A percentile compares a stretch with the other conserved stretches of the same genome.
These are phyloP conservation scores for Hirudinaria manillensis DNA, from an alignment of 2,888 invertebrate species.

Conservation along the genomic window DNA sequence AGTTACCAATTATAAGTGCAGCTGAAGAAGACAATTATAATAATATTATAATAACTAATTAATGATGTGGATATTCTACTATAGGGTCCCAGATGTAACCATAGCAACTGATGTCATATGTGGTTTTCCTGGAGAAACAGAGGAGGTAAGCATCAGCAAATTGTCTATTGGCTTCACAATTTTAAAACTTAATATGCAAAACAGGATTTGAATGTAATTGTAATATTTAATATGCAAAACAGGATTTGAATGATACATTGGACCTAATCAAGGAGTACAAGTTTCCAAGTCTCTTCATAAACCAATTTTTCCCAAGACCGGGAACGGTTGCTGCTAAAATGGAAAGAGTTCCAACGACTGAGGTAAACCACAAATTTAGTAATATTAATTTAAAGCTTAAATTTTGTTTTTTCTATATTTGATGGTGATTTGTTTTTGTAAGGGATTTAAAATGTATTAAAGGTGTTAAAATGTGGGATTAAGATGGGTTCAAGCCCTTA, in stretches of 20 bases:
- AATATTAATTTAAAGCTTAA: not conserved
- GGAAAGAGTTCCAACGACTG: constrained; percentile 73
- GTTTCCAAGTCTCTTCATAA: constrained; percentile 91
- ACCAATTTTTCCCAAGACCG: constrained; percentile 92
- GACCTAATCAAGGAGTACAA: constrained; percentile 73
- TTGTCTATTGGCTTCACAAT: not conserved
- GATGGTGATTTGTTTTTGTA: not conserved
- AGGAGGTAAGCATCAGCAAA: constrained; percentile 51
- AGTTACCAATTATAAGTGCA: not conserved
- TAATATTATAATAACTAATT: not conserved
- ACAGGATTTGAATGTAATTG: not conserved
- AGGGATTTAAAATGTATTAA: not conserved
- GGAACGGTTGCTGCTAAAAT: constrained; percentile 92
- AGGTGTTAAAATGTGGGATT: not conserved
- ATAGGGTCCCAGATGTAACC: constrained; percentile 78
- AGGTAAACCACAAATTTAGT: constrained; percentile 53
- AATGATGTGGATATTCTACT: constrained; percentile 32
- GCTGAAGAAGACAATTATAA: not conserved
- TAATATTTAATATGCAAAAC: not conserved
- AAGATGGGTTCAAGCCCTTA: not conserved
- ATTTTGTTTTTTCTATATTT: not conserved
- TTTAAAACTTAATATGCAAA: not conserved
- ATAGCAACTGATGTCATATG: constrained; percentile 97
- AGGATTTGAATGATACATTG: constrained; percentile 82
- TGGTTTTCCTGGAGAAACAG: constrained; percentile 94